These are phyloP conservation scores for Edolisoma coerulescens DNA, from an alignment of 2,113 vertebrate genomes.

Conservation along the genomic window DNA sequence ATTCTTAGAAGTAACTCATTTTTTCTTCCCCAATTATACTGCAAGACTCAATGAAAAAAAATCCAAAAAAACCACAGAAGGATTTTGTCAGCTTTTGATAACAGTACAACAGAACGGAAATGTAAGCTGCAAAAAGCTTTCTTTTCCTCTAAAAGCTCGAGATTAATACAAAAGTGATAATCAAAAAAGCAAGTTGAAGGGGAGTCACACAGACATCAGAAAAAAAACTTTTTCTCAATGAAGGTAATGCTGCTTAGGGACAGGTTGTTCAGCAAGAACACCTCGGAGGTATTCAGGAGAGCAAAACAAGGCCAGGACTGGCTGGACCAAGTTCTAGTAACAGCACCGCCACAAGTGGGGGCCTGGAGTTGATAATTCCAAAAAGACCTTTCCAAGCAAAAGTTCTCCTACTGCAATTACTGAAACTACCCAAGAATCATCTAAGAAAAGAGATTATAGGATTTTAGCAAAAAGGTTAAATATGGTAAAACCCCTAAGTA, in stretches of 20 bases:
- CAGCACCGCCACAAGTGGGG: background rate
- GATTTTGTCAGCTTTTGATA: background rate
- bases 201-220: background rate
- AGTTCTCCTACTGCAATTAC: background rate
- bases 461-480: background rate
- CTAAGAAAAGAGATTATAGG: background rate
- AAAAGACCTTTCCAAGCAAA: background rate
- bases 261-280: background rate
- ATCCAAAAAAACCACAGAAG: fast-evolving
- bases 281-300: background rate
- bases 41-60: background rate
- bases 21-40: background rate
- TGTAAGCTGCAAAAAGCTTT: background rate
- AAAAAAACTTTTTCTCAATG: background rate
- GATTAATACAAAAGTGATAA: background rate
- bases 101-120: background rate
- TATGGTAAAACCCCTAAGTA: background rate
- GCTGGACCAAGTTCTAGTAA: background rate
- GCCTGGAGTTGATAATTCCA: background rate
- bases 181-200: background rate
- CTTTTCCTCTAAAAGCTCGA: background rate
- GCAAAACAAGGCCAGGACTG: background rate
- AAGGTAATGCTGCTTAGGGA: background rate
- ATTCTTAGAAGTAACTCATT: background rate
- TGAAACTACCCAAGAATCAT: background rate